These are phyloP conservation scores for Elachura formosa DNA, from an alignment of 2,113 vertebrate species.

Conservation along the genomic window DNA sequence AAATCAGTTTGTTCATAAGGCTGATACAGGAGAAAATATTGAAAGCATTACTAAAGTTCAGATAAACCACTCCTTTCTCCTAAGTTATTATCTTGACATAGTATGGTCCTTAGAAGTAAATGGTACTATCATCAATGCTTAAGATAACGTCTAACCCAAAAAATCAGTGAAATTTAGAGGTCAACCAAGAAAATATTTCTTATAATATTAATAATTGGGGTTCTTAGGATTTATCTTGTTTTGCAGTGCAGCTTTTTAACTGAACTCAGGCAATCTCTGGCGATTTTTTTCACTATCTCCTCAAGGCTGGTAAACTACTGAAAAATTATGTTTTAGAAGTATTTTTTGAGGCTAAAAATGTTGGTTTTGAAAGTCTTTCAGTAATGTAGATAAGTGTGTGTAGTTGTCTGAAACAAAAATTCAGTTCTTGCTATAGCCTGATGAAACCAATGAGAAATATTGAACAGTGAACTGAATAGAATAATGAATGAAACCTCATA, in stretches of 20 bases:
- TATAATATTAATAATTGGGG: background rate
- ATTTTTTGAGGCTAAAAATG: background rate
- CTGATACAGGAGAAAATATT: background rate
- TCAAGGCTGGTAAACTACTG: background rate
- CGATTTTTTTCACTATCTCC: background rate
- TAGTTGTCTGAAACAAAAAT: background rate
- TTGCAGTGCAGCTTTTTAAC: background rate
- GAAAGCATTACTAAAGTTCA: background rate
- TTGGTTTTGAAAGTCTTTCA: background rate
- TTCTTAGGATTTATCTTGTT: background rate
- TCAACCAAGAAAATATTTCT: background rate
- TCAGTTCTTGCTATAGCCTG: background rate
- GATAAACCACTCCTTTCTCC: background rate
- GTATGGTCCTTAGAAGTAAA: background rate
- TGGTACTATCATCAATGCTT: background rate
- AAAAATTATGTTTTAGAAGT: background rate
- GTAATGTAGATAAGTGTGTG: background rate
- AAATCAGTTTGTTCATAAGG: background rate
- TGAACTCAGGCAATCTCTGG: background rate
- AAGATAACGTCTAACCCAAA: background rate
- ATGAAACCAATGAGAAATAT: background rate
- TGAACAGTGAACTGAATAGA: background rate
- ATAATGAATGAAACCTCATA: background rate
- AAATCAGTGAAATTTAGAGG: background rate
- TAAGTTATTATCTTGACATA: background rate